These are phyloP conservation scores for Eilema griseolum DNA, from an alignment of 2,888 invertebrate genomes.

Conservation along the genomic window DNA sequence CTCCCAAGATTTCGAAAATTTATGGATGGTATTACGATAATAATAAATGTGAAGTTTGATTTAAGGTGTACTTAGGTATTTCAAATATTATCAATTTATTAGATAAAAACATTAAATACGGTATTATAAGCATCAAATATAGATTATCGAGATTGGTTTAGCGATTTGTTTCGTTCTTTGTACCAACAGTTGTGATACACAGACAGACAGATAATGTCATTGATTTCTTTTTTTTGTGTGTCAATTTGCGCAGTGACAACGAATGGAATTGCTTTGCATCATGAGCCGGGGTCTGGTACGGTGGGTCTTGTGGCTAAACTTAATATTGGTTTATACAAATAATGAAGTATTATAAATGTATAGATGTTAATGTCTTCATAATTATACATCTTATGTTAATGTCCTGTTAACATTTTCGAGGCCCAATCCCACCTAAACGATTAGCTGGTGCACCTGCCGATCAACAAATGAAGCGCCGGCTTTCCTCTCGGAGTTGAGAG, in stretches of 20 bases:
- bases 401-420: no score
- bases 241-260: background rate
- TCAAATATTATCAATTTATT: constrained; percentile 4
- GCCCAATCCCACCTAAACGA: no score
- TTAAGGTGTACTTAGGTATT: background rate
- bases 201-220: background rate
- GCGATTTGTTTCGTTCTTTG: background rate
- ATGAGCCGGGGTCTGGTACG: background rate
- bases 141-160: background rate
- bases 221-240: background rate
- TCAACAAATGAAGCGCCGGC: background rate
- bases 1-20: background rate
- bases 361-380: no score
- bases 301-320: background rate
- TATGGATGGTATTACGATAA: constrained; percentile 1
- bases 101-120: background rate
- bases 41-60: background rate
- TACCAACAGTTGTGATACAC: background rate
- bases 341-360: no score
- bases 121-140: background rate
- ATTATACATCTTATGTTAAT: no score
- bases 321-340: background rate
- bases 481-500: background rate
- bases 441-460: background rate
- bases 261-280: background rate